Base-by-base conservation (phyloP, 1,140 invertebrate genomes). In the Belonocnema kinseyi region DNA sequence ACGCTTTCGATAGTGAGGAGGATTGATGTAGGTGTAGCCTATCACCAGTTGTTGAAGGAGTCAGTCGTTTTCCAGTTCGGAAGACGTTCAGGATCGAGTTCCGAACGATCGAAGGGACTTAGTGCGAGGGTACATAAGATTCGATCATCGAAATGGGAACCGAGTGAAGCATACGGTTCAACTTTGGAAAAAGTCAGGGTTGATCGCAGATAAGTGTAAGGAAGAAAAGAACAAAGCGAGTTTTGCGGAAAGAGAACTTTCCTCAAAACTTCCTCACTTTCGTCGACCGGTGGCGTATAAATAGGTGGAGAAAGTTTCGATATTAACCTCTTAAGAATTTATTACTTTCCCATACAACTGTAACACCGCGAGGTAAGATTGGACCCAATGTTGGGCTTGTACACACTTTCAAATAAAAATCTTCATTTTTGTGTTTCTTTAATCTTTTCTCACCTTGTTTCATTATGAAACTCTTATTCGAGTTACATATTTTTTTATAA, bases 311-410 rank as follows among this genome's bases (percentile, higher is more conserved):
- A 66, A 66, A 66, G 61, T 66, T 66, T 33, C 26, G 61, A 66
- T 66, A 66, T 66, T 66, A 66, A 66, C 61, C 61, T 66, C 61
- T 66, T 66, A 33, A 66, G 61, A 66, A 66, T 66, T 66, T 66
- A 66, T 66, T 66, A 66, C 61, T 66, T 66, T 66, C 16, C 61
- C 33, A 66, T 66, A 66, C 33, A 66, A 66, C 61, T 66, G 26
- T 66, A 66, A 66, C 61, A 66, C 61, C 14, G 4, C 14, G 16
- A 66, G 61, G 61, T 66, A 40, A 66, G 61, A 66, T 66, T 66
- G 61, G 26, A 66, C 33, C 61, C 46, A 33, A 66, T 66, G 61
- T 66, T 46, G 61, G 61, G 46, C 33, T 40, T 40, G 13, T 17
- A 66, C 61, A n/a, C 26, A 33, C 16, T 40, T 40, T 66, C 61